Evolutionary conservation across 1,140 invertebrate genomes (phyloP).

Genomic region (Pinna nobilis): DNA sequence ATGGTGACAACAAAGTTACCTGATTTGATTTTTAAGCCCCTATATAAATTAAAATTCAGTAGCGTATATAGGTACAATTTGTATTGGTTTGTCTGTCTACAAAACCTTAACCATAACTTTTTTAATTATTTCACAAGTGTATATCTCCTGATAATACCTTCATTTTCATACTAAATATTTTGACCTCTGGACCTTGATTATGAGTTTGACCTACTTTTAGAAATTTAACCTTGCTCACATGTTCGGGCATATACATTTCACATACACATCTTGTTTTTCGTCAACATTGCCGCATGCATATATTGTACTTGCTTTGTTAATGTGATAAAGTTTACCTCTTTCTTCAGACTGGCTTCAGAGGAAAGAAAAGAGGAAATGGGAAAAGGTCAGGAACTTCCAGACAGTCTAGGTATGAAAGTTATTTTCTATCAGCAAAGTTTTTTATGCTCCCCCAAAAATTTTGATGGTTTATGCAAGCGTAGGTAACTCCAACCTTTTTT

Average conservation of each 20-base stretch:
- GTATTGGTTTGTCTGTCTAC: background rate
- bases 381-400: slow-evolving; percentile 1
- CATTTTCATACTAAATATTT: background rate
- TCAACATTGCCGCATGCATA: background rate
- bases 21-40: background rate
- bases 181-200: background rate
- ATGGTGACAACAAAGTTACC: background rate
- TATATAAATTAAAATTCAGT: background rate
- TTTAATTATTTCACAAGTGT: background rate
- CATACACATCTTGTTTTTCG: background rate
- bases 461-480: too few species aligned
- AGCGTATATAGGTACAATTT: too few species aligned
- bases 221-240: too few species aligned
- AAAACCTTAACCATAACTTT: background rate
- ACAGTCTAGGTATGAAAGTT: background rate
- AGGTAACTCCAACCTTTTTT: background rate
- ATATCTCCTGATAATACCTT: background rate
- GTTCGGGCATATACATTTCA: background rate
- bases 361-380: slow-evolving; percentile 23
- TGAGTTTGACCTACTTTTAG: background rate
- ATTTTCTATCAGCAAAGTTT: too few species aligned
- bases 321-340: too few species aligned
- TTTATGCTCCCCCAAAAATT: too few species aligned
- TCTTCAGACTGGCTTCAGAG: slow-evolving; percentile 25
- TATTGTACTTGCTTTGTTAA: too few species aligned